Evolutionary conservation across 2,113 vertebrate genomes (phyloP).

Genomic region (Eretmochelys imbricata): DNA sequence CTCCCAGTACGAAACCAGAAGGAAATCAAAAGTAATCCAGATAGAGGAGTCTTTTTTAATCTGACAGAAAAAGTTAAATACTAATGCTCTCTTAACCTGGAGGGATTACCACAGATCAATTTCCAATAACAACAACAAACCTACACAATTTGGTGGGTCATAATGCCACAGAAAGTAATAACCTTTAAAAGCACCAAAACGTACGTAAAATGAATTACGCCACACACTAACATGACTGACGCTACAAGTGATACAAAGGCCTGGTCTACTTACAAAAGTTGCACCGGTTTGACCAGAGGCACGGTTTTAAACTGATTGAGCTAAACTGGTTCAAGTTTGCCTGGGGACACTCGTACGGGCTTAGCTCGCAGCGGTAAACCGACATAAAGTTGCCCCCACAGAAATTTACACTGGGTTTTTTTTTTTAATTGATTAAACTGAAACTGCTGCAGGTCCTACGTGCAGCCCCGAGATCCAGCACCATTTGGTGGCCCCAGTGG

Average conservation of each 20-base stretch:
- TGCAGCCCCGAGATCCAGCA: neutral
- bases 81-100: accelerated
- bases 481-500: no score
- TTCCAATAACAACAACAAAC: accelerated
- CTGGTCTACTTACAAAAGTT: neutral
- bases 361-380: accelerated
- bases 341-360: accelerated
- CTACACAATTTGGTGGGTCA: accelerated
- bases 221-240: accelerated
- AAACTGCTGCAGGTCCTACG: neutral
- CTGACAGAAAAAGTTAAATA: accelerated
- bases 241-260: neutral
- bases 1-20: neutral
- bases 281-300: no score
- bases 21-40: neutral
- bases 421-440: no score
- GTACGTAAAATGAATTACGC: accelerated
- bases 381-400: accelerated
- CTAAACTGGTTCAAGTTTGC: neutral
- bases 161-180: neutral
- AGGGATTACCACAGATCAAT: neutral
- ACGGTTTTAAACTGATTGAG: neutral
- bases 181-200: neutral
- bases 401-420: accelerated
- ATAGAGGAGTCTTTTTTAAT: neutral